phyloP scores from a whole-genome alignment of 1,140 invertebrate genomes.

The Plectrocnemia conspersa region DNA sequence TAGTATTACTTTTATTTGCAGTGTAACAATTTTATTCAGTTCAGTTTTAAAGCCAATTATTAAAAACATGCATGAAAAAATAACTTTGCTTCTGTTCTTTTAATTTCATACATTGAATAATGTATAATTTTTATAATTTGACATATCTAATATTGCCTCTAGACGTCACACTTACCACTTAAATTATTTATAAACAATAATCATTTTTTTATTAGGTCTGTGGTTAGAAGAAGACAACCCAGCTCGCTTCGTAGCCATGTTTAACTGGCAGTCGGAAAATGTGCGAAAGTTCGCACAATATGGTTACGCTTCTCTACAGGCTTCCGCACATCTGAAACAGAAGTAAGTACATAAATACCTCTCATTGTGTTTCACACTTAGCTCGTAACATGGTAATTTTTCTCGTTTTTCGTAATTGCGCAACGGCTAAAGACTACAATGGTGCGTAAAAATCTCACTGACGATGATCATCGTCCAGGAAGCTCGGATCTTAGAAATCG shows the following conservation, averaged over 20 bases:
- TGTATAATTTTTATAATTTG: too few species aligned
- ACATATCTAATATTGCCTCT: too few species aligned
- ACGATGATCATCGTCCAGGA: not conserved
- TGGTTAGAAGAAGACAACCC: slow-evolving; percentile 62
- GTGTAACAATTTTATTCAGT: too few species aligned
- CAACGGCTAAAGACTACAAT: not conserved
- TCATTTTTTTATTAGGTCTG: slow-evolving; percentile 52
- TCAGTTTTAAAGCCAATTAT: too few species aligned
- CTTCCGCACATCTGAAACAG: slow-evolving; percentile 50
- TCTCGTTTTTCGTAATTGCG: too few species aligned
- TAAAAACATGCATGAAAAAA: too few species aligned
- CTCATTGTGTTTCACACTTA: not conserved
- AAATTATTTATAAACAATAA: slow-evolving; percentile 7
- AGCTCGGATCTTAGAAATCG: slow-evolving; percentile 11
- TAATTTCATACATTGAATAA: too few species aligned
- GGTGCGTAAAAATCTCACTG: slow-evolving; percentile 10
- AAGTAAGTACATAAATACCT: slow-evolving; percentile 22
- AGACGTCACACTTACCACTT: too few species aligned
- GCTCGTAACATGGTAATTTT: not conserved
- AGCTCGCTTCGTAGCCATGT: slow-evolving; percentile 67
- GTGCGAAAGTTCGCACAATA: slow-evolving; percentile 59
- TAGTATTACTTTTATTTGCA: too few species aligned
- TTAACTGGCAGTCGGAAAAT: slow-evolving; percentile 64
- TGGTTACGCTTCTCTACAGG: slow-evolving; percentile 65
- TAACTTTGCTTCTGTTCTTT: too few species aligned